Base-by-base conservation (phyloP, 2,113 vertebrate genomes). In the Etia nguti region DNA sequence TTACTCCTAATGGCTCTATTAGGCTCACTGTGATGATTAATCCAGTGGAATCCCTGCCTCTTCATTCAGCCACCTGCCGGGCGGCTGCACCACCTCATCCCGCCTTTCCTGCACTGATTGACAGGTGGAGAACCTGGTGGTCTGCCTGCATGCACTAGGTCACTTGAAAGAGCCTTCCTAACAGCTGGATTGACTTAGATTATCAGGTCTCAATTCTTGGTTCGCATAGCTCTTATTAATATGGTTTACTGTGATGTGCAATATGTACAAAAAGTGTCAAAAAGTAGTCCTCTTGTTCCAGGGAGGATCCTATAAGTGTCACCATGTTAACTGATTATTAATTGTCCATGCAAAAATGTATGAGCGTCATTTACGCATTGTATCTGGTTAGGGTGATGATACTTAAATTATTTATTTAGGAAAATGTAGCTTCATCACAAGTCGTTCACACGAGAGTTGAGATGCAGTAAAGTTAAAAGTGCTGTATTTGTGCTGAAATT, bases 1-100 rank as follows among this genome's bases (percentile, higher is more conserved):
- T 96, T 90, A 93, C 88, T 93, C 83, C 89, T 95, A 94, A 96
- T 96, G 92, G 87, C 92, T 94, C 93, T 84, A 91, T 93, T 94
- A 94, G 90, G 80, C 83, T 24, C 89, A 65, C 86, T 82, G 91
- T 89, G 90, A 90, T 93, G 92, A 96, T 95, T 91, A 95, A 95
- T 90, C 91, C 90, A 81, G 89, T 41, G 90, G 89, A 93, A 90
- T 90, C 89, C 85, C 88, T 79, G 85, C 87, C 81, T 85, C 89
- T 88, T 77, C 86, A 80, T 83, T 82, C 88, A 82, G 90, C 89
- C 92, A 93, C 93, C 91, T 90, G 92, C 84, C 1, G 31, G 24
- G 86, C 20, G n/a, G 54, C 84, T 56, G 70, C 89, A 9, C 83
- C 50, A n/a, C 62, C 84, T 54, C 86, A 82, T 54, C 84, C 70